phyloP scores from a whole-genome alignment of 2,888 invertebrate genomes.

The Caenorhabditis sp. region DNA sequence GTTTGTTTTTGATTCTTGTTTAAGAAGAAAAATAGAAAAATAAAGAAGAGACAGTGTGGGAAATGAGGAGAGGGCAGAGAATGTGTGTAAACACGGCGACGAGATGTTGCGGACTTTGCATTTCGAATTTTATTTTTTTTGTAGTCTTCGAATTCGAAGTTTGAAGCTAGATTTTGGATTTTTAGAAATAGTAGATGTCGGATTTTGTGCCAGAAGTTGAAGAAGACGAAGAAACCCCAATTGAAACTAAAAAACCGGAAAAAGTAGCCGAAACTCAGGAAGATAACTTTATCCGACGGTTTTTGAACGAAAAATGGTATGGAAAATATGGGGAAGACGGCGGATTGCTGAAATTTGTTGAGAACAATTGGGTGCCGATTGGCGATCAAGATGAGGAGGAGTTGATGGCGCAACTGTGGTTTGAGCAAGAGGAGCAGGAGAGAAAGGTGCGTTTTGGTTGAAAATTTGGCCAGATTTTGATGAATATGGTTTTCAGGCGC shows the following conservation, averaged over 20 bases:
- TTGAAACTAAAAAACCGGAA: neutral
- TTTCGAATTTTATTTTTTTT: neutral
- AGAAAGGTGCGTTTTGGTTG: constrained; percentile 29
- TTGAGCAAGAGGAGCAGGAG: constrained; percentile 51
- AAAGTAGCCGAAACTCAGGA: neutral
- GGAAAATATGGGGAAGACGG: constrained; percentile 43
- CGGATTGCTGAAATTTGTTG: constrained; percentile 47
- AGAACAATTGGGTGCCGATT: constrained; percentile 45
- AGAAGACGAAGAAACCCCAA: constrained; percentile 15
- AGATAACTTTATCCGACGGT: constrained; percentile 25
- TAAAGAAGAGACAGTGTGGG: too few species aligned
- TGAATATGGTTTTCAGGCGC: neutral
- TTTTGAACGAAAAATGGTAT: constrained; percentile 48
- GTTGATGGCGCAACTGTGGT: constrained; percentile 59
- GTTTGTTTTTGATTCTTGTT: too few species aligned
- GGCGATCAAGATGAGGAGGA: constrained; percentile 38
- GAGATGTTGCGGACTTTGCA: too few species aligned
- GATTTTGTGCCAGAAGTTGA: constrained; percentile 40
- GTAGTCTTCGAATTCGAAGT: neutral
- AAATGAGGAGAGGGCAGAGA: too few species aligned
- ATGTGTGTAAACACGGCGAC: too few species aligned
- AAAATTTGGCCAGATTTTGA: neutral
- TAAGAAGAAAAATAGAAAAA: too few species aligned
- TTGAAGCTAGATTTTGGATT: neutral
- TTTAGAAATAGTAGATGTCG: constrained; percentile 8